Evolutionary conservation across 2,797 vertebrate species (phyloP), one percentile per base, ranked within the genome.

Genomic region (Champsocephalus gunnari): DNA sequence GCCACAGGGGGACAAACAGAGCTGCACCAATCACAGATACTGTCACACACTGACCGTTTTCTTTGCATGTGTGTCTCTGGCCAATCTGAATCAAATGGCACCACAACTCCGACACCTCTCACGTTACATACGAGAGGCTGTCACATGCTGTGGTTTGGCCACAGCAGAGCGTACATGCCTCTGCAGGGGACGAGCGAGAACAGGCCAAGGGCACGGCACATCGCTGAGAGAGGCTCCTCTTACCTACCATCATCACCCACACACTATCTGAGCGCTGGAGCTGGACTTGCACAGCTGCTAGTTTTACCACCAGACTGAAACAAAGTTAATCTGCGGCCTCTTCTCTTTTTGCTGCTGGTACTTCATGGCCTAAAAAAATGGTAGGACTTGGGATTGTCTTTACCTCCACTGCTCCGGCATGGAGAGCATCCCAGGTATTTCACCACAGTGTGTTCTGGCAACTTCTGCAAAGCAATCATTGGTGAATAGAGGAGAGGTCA

Each of bases 121-220:
- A 88, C 74, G 45, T 90, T 92, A 85, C 89, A 87, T 60, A 56
- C 73, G 71, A 71, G 73, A 74, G 84, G 76, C 70, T 58, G 90
- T 91, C 89, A 92, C 91, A 92, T 91, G 90, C 86, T 87, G 87
- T n/a, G 63, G 80, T 81, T 77, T 81, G 82, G 88, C 87, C 54
- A 34, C 72, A 12, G 80, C 61, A 9, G 50, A 45, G 72, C 53
- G 24, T 75, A 81, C 90, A 90, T 88, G 85, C 87, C 86, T 70
- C 77, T 38, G 53, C 78, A 64, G 72, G 79, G 84, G 81, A 86
- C 81, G 62, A 78, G 86, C 81, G 58, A 81, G 76, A 87, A 68
- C 88, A 82, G 88, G 82, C 90, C 89, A 92, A 91, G 92, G 92
- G 65, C 87, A 88, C 69, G 17, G 64, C 81, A 54, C 82, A 78